Evolutionary conservation across 2,113 vertebrate genomes (phyloP).

Genomic region (Psilopogon haemacephalus): DNA sequence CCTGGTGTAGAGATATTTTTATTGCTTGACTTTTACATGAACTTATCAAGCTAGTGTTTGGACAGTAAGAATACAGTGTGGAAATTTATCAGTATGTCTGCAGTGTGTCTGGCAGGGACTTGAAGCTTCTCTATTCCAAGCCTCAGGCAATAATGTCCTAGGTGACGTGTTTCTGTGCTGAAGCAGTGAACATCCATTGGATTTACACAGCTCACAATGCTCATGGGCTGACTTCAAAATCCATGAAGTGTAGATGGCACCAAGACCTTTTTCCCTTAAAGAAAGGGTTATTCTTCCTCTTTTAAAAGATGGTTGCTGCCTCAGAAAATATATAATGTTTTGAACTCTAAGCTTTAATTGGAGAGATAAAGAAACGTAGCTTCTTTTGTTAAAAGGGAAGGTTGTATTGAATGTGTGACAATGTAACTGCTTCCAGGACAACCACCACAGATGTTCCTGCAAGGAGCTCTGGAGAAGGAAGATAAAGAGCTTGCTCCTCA

Average conservation of each 20-base stretch:
- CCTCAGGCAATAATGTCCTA: conserved; percentile 28
- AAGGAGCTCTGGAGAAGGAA: conserved; percentile 55
- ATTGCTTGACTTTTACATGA: conserved; percentile 60
- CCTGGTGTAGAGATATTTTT: conserved; percentile 43
- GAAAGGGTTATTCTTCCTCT: conserved; percentile 53
- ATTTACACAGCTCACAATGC: conserved; percentile 46
- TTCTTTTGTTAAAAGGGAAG: conserved; percentile 61
- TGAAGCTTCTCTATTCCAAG: conserved; percentile 47
- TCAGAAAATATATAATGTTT: conserved; percentile 29
- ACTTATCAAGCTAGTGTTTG: conserved; percentile 39
- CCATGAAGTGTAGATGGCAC: conserved; percentile 7
- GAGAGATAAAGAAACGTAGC: conserved; percentile 66
- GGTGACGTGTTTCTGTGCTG: conserved; percentile 24
- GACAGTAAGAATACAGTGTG: conserved; percentile 54
- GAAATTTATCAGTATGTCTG: conserved; percentile 32
- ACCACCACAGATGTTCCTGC: conserved; percentile 24
- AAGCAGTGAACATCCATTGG: background rate
- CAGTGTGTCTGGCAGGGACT: conserved; percentile 8
- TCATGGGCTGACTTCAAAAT: conserved; percentile 57
- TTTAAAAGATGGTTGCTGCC: conserved; percentile 32
- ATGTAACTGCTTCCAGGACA: conserved; percentile 69
- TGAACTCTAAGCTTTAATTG: conserved; percentile 75
- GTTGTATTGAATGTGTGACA: conserved; percentile 62
- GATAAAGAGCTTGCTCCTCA: conserved; percentile 64
- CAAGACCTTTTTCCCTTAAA: conserved; percentile 2